Conservation (phyloP, 2,888 invertebrate species). For the Endomychus coccineus region DNA sequence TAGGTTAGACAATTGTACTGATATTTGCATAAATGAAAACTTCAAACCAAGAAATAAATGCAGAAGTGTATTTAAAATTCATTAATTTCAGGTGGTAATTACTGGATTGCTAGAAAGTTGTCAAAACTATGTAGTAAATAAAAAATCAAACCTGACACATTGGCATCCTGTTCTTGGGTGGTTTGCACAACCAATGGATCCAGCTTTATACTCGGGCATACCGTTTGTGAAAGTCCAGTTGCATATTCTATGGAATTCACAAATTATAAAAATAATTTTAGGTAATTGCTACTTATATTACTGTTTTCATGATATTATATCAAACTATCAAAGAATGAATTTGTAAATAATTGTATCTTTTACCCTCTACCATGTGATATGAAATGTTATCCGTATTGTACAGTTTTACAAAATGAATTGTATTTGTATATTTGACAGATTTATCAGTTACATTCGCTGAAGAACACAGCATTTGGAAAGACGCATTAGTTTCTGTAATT, state of each 20-base stretch:
- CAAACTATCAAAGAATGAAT: too few species aligned
- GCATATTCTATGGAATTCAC: slow-evolving; percentile 49
- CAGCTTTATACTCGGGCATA: slow-evolving; percentile 50
- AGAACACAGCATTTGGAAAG: too few species aligned
- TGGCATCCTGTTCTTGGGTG: slow-evolving; percentile 98
- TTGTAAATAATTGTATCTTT: too few species aligned
- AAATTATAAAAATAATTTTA: slow-evolving; percentile 50
- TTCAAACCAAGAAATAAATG: too few species aligned
- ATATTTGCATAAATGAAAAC: too few species aligned
- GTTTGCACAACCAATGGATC: slow-evolving; percentile 63
- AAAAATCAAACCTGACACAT: slow-evolving; percentile 85
- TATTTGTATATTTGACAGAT: background rate
- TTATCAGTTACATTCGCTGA: too few species aligned
- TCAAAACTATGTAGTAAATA: slow-evolving; percentile 85
- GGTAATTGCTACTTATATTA: slow-evolving; percentile 39
- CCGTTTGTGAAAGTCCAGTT: slow-evolving; percentile 48
- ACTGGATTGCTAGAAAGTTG: slow-evolving; percentile 83
- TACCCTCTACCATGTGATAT: too few species aligned
- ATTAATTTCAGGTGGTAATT: slow-evolving; percentile 65
- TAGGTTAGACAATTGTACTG: too few species aligned
- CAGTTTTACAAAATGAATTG: too few species aligned
- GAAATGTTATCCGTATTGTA: too few species aligned
- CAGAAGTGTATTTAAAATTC: background rate
- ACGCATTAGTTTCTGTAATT: too few species aligned
- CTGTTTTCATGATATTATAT: too few species aligned